These are phyloP conservation scores for Limnephilus lunatus DNA, from an alignment of 2,888 invertebrate species.

Conservation along the genomic window DNA sequence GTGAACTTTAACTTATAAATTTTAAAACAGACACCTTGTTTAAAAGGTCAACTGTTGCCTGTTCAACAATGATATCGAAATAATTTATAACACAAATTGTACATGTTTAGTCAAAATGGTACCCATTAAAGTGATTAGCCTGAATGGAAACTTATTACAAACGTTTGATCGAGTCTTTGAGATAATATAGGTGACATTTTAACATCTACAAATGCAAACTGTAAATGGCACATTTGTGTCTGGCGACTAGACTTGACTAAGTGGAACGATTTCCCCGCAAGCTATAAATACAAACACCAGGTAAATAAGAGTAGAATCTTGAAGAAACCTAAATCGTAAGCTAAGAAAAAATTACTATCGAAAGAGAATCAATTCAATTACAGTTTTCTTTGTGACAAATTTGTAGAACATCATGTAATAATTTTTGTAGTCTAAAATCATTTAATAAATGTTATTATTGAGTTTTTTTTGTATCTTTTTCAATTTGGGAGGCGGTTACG, in stretches of 20 bases:
- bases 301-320: not conserved
- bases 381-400: no score
- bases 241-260: not conserved
- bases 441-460: no score
- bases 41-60: not conserved
- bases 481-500: no score
- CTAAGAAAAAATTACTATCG: no score
- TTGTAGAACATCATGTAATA: no score
- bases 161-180: not conserved
- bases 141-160: not conserved
- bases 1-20: not conserved
- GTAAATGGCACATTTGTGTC: not conserved
- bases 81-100: not conserved
- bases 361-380: no score
- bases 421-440: no score
- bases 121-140: not conserved
- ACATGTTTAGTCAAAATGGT: not conserved
- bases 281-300: not conserved
- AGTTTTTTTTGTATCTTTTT: no score
- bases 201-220: not conserved
- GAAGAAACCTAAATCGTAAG: not conserved
- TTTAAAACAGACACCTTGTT: not conserved
- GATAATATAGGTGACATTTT: not conserved
- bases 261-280: not conserved
- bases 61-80: not conserved